Evolutionary conservation across 2,797 vertebrate species (phyloP), one percentile per base, ranked within the genome.

Genomic region (Tauraco hartlaubi): DNA sequence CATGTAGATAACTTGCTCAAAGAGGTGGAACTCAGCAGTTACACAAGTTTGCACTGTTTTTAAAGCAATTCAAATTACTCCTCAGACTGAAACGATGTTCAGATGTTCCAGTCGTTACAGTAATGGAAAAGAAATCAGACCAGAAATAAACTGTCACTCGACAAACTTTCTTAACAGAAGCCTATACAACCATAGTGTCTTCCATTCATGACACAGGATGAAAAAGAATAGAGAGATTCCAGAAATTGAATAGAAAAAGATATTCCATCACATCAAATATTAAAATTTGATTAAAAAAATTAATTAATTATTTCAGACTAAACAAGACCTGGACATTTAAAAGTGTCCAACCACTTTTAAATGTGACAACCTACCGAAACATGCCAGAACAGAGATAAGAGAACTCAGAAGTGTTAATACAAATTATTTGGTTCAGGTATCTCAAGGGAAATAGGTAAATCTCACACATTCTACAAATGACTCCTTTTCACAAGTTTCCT

Each of bases 361-460:
- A 35, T 35, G 35, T 66, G 81, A 87, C 56, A 94, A 86, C 85
- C 83, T 85, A 94, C 49, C 95, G 94, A 80, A 96, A 97, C 11
- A 9, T 0, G 3, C 9, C 33, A 88, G 46, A 91, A 54, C 49
- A 80, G 7, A 63, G 15, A 13, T 52, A 41, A 41, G 39, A 41
- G 39, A 41, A 41, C 39, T 41, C 39, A 41, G 39, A 41, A 41
- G 39, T 41, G 39, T 41, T 46, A 26, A 58, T 52, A 55, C 8
- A 59, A 55, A 39, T 22, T 1, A 59, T 29, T 39, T 29, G 28
- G 37, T 61, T 43, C 12, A 28, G 18, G 25, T 31, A 49, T 39
- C 13, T 52, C 41, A 52, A 37, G 23, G 35, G 46, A 48, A 83
- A 25, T 0, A 44, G 5, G 39, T 52, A 7, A 44, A 41, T 43